These are phyloP conservation scores for Orthosia gothica DNA, from an alignment of 2,888 invertebrate species.

Conservation along the genomic window DNA sequence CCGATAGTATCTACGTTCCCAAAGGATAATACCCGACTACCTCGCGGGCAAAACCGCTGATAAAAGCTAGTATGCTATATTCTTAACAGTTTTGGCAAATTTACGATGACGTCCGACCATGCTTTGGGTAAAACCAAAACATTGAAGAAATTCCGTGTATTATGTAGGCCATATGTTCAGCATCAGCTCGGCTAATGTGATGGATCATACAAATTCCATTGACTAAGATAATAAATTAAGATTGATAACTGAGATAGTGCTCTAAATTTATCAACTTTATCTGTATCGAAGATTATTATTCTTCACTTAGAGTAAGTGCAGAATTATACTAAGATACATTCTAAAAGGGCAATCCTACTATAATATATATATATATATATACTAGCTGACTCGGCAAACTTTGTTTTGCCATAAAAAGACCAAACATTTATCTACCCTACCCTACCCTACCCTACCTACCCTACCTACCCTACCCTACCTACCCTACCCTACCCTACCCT, in stretches of 20 bases:
- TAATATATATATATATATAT: no score
- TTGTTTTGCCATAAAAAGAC: no score
- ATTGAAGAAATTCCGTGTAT: neutral
- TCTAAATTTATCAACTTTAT: conserved; percentile 38
- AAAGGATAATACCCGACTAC: no score
- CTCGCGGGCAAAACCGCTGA: no score
- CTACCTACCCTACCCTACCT: no score
- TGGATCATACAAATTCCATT: conserved; percentile 4
- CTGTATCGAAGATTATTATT: conserved; percentile 11
- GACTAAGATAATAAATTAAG: conserved; percentile 46
- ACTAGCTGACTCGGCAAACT: no score
- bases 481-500: no score
- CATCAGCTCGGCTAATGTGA: neutral
- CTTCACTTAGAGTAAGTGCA: neutral
- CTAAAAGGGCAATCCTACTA: neutral
- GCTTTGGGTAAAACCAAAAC: neutral
- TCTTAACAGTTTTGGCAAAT: neutral
- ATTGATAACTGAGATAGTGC: conserved; percentile 35
- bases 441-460: no score
- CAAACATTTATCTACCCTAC: no score
- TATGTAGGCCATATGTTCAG: neutral
- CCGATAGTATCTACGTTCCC: no score
- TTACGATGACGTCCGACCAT: neutral
- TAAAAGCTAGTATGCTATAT: no score
- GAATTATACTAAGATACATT: neutral